A percentile compares a stretch with the other conserved stretches of the same genome.
Evolutionary conservation across 1,140 invertebrate species (phyloP).

Genomic region (Pseudomyrmex dendroicus): DNA sequence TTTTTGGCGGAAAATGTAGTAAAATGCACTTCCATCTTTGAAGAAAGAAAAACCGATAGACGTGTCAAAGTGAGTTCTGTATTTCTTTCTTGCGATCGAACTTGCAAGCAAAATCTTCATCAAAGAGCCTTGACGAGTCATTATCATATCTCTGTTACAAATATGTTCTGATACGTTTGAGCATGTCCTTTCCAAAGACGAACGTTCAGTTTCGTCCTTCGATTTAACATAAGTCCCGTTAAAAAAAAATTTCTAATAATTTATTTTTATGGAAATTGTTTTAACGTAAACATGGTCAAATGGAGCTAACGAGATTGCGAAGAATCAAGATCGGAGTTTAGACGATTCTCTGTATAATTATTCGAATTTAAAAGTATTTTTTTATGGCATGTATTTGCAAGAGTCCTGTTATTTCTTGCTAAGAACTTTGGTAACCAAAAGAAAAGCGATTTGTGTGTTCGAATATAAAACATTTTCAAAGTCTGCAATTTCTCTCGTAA

Average conservation of each 20-base stretch:
- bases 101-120: neutral
- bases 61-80: neutral
- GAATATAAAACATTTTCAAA: neutral
- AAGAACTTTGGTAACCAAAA: neutral
- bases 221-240: neutral
- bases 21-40: neutral
- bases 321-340: neutral
- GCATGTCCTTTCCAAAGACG: no score
- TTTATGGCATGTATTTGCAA: neutral
- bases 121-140: neutral
- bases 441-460: neutral
- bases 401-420: neutral
- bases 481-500: neutral
- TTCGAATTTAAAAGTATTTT: neutral
- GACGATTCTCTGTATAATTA: constrained; percentile 11
- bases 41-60: neutral
- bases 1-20: neutral
- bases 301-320: neutral
- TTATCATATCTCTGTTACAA: constrained; percentile 36
- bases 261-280: constrained; percentile 27
- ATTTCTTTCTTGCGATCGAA: neutral
- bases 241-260: constrained; percentile 3
- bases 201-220: neutral
- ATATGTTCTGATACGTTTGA: constrained; percentile 25
- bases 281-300: neutral